Conservation (phyloP, 2,797 vertebrate genomes). For the Enteromius argenteus region DNA sequence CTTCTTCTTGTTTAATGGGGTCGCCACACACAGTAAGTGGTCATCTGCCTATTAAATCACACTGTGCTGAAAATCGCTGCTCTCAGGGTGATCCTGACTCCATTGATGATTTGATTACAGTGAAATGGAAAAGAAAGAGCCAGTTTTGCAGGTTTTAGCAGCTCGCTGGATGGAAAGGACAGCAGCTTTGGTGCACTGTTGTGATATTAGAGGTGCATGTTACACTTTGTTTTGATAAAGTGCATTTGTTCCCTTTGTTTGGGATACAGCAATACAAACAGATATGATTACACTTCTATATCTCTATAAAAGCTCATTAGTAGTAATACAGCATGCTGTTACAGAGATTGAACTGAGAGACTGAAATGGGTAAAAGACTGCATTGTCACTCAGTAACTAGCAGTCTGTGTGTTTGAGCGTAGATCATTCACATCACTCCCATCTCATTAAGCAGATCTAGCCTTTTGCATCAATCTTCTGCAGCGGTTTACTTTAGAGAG, state of each 20-base stretch:
- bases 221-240: conserved; percentile 11
- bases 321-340: background rate
- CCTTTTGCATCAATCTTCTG: background rate
- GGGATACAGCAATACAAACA: background rate
- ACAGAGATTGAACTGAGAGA: background rate
- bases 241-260: background rate
- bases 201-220: background rate
- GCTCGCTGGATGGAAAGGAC: background rate
- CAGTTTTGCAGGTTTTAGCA: background rate
- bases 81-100: conserved; percentile 30
- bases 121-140: background rate
- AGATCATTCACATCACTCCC: background rate
- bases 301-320: background rate
- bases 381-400: background rate
- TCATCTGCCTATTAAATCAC: conserved; percentile 30
- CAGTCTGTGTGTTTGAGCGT: background rate
- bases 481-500: background rate
- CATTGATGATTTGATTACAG: conserved; percentile 41
- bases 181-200: background rate
- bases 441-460: background rate
- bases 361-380: background rate
- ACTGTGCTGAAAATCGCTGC: conserved; percentile 25
- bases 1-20: conserved; percentile 10
- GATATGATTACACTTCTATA: background rate
- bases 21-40: conserved; percentile 8